Conservation (phyloP, 2,888 invertebrate genomes). For the Temnothorax ravouxi region DNA sequence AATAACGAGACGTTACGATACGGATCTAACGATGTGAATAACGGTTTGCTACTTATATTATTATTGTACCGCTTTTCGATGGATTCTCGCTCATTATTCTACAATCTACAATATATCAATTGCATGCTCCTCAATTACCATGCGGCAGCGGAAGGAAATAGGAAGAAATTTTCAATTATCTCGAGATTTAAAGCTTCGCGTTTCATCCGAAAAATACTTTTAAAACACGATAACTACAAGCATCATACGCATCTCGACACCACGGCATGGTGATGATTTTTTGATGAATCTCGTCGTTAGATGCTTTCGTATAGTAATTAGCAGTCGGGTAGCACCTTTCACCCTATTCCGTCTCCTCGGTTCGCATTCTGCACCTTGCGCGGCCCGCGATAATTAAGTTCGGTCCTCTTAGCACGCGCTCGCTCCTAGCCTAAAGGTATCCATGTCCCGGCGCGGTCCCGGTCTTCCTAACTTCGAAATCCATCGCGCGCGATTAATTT, state of each 20-base stretch:
- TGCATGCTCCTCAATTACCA: conserved; percentile 5
- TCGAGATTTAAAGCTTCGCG: background rate
- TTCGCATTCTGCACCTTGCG: conserved; percentile 51
- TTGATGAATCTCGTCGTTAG: conserved; percentile 82
- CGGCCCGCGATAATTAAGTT: conserved; percentile 78
- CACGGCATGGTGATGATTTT: conserved; percentile 77
- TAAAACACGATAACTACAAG: background rate
- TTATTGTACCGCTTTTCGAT: background rate
- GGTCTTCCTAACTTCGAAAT: conserved; percentile 73
- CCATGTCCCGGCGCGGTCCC: conserved; percentile 70
- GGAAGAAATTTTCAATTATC: background rate
- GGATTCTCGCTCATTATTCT: too few relatives aligned
- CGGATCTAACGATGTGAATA: background rate
- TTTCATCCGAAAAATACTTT: background rate
- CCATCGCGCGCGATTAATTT: conserved; percentile 82
- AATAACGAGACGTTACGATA: background rate
- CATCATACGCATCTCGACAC: background rate
- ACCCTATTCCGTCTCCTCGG: conserved; percentile 27
- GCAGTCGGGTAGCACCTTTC: conserved; percentile 61
- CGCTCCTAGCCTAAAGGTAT: conserved; percentile 77
- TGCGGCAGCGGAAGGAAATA: background rate
- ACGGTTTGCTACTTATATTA: background rate
- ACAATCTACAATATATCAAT: background rate
- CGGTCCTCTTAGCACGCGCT: conserved; percentile 74
- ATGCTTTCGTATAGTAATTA: conserved; percentile 77